Evolutionary conservation across 2,888 invertebrate species (phyloP).

Genomic region (Electrophaes corylata): DNA sequence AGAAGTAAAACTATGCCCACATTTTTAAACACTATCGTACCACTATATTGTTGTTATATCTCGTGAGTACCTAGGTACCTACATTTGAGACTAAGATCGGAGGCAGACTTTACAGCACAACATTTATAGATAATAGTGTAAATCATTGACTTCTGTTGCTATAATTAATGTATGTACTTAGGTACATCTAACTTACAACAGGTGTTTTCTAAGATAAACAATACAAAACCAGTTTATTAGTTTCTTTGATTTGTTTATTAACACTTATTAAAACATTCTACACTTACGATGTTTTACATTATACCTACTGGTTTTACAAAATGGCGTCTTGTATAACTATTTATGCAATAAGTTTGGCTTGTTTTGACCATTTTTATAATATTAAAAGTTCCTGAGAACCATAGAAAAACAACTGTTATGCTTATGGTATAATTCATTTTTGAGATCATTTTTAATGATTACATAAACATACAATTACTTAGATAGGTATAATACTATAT

Average conservation of each 20-base stretch:
- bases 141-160: too few relatives aligned
- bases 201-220: not conserved
- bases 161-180: too few relatives aligned
- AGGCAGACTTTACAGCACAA: too few relatives aligned
- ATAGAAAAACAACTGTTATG: constrained; percentile 42
- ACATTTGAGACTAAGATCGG: too few relatives aligned
- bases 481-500: constrained; percentile 27
- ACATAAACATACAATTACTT: constrained; percentile 32
- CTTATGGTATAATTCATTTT: constrained; percentile 51
- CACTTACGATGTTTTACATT: constrained; percentile 57
- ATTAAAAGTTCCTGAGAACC: constrained; percentile 44
- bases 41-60: too few relatives aligned
- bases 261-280: constrained; percentile 75
- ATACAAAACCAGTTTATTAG: constrained; percentile 26
- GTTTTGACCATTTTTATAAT: constrained; percentile 43
- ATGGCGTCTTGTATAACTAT: constrained; percentile 67
- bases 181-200: too few relatives aligned
- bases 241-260: constrained; percentile 70
- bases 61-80: too few relatives aligned
- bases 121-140: too few relatives aligned
- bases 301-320: constrained; percentile 58
- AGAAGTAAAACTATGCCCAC: too few relatives aligned
- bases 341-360: constrained; percentile 57
- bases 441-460: constrained; percentile 65
- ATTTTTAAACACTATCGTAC: too few relatives aligned